These are phyloP conservation scores for Xestoiulus laeticollis DNA, from an alignment of 2,888 invertebrate species.

Conservation along the genomic window DNA sequence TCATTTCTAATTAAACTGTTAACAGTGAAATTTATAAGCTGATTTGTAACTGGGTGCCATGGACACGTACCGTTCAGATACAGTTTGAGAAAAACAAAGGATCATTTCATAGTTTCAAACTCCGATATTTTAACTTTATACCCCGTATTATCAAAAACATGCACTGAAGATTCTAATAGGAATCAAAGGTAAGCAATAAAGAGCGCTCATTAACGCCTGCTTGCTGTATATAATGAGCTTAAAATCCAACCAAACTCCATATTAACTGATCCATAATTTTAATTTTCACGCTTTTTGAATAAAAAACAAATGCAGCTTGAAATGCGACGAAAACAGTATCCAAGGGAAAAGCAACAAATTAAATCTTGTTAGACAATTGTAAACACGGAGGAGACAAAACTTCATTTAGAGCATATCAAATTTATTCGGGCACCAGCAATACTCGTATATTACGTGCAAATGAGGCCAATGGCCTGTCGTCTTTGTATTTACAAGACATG, in stretches of 20 bases:
- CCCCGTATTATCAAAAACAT: not conserved
- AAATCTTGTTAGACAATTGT: not conserved
- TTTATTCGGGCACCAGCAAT: not conserved
- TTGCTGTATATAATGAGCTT: not conserved
- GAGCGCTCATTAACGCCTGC: not conserved
- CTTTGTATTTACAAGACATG: conserved; percentile 1
- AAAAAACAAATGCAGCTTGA: not conserved
- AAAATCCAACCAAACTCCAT: not conserved
- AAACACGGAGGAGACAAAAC: not conserved
- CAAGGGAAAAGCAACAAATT: not conserved
- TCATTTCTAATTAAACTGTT: too few species aligned
- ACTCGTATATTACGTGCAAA: conserved; percentile 3
- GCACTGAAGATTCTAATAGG: too few species aligned
- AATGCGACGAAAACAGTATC: not conserved
- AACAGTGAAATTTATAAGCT: not conserved
- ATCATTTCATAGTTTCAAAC: not conserved
- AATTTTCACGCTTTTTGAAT: not conserved
- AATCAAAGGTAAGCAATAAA: too few species aligned
- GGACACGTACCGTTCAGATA: not conserved
- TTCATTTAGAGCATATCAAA: not conserved
- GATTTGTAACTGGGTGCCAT: not conserved
- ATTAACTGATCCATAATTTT: not conserved
- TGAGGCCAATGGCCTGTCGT: conserved; percentile 18
- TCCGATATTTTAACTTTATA: not conserved
- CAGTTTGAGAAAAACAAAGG: not conserved